Evolutionary conservation across 1,140 invertebrate genomes (phyloP).

Genomic region (Diorhabda carinulata): DNA sequence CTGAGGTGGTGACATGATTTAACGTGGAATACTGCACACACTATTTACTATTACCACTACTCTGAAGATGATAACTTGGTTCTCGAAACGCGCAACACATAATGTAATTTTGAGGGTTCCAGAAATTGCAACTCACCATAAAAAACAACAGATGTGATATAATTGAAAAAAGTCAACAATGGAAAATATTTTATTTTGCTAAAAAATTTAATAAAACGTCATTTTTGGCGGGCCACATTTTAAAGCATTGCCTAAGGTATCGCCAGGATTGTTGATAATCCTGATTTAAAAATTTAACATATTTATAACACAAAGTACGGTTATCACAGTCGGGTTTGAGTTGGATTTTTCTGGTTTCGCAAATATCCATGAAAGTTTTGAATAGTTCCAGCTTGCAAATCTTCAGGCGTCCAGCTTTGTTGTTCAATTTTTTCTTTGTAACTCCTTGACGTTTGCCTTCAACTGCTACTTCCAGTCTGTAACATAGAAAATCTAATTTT

Average conservation of each 20-base stretch:
- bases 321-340: conserved; percentile 28
- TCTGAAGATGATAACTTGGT: too few species aligned
- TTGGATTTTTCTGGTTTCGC: conserved; percentile 41
- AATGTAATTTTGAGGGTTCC: too few species aligned
- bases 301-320: conserved; percentile 48
- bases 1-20: too few species aligned
- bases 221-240: conserved; percentile 57
- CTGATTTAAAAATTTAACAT: conserved; percentile 49
- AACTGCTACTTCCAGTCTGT: conserved; percentile 70
- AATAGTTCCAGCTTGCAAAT: conserved; percentile 65
- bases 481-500: conserved; percentile 30
- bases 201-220: conserved; percentile 46
- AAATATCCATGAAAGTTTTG: conserved; percentile 52
- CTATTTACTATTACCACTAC: too few species aligned
- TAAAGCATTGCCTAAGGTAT: conserved; percentile 51
- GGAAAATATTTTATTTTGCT: conserved; percentile 7
- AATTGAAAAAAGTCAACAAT: too few species aligned
- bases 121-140: too few species aligned
- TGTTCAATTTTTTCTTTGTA: conserved; percentile 66
- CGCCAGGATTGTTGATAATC: conserved; percentile 51
- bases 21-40: too few species aligned
- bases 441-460: conserved; percentile 76
- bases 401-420: conserved; percentile 52
- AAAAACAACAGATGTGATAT: too few species aligned
- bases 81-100: too few species aligned